Percentiles rank a stretch among this genome's conserved stretches.
Evolutionary conservation across 2,888 invertebrate species (phyloP).

Genomic region (Hemistola chrysoprasaria): DNA sequence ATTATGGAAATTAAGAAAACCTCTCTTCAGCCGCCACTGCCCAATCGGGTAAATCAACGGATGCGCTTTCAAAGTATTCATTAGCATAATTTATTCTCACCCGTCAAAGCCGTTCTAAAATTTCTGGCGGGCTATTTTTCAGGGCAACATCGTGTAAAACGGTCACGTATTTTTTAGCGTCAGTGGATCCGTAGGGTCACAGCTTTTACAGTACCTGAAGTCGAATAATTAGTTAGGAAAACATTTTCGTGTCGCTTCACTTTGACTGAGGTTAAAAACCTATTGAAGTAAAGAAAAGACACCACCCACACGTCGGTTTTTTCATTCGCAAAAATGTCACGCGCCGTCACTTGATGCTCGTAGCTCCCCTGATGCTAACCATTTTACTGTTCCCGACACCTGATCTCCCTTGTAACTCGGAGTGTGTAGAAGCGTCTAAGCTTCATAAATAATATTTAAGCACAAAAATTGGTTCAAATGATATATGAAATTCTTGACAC

Average conservation of each 20-base stretch:
- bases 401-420: too few relatives aligned
- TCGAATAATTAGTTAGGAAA: constrained; percentile 8
- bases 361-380: too few relatives aligned
- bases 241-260: too few relatives aligned
- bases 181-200: constrained; percentile 46
- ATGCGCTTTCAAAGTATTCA: constrained; percentile 77
- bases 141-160: constrained; percentile 66
- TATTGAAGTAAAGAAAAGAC: too few relatives aligned
- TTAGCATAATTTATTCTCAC: constrained; percentile 79
- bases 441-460: too few relatives aligned
- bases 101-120: constrained; percentile 77
- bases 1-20: constrained; percentile 73
- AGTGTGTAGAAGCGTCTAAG: too few relatives aligned
- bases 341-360: constrained; percentile 16
- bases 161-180: constrained; percentile 78
- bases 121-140: constrained; percentile 74
- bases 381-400: too few relatives aligned
- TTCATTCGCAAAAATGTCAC: constrained; percentile 42
- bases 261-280: too few relatives aligned
- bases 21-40: constrained; percentile 16
- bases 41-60: constrained; percentile 68
- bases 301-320: constrained; percentile 7
- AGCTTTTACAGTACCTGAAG: constrained; percentile 6
- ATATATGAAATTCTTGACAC: too few relatives aligned
- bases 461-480: too few relatives aligned